phyloP scores from a whole-genome alignment of 2,113 vertebrate species.

The Maccullochella peelii region DNA sequence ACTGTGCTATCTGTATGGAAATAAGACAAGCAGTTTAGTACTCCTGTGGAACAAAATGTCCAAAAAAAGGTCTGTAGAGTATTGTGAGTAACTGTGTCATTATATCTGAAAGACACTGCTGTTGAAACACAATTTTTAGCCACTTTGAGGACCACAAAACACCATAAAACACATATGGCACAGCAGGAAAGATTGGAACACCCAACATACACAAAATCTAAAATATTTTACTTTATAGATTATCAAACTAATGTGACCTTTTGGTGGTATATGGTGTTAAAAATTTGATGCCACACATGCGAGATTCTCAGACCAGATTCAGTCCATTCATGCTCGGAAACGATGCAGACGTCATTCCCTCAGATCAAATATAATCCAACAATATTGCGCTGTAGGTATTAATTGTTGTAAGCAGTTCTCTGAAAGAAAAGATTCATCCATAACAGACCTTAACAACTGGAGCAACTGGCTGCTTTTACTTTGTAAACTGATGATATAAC shows the following conservation, averaged over 20 bases:
- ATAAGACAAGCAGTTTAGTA: neutral
- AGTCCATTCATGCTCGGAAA: constrained; percentile 43
- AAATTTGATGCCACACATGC: constrained; percentile 17
- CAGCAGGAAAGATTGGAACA: neutral
- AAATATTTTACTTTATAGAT: neutral
- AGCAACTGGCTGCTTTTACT: constrained; percentile 20
- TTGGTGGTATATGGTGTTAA: neutral
- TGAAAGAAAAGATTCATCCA: neutral
- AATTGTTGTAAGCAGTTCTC: constrained; percentile 22
- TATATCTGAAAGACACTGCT: neutral
- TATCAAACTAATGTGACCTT: constrained; percentile 13
- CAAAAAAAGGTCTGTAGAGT: neutral
- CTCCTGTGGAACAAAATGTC: constrained; percentile 5
- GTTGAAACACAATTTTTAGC: neutral
- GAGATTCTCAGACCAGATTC: constrained; percentile 30
- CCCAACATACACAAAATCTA: neutral
- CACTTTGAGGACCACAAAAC: neutral
- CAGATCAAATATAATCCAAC: constrained; percentile 57
- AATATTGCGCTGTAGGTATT: constrained; percentile 5
- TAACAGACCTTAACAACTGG: constrained; percentile 9
- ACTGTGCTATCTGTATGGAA: neutral
- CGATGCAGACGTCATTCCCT: constrained; percentile 28
- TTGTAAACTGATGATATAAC: constrained; percentile 39
- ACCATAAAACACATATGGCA: neutral
- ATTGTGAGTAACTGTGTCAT: neutral